Conservation (phyloP, 2,888 invertebrate species). For the Dyspetes luteomarginatus region DNA sequence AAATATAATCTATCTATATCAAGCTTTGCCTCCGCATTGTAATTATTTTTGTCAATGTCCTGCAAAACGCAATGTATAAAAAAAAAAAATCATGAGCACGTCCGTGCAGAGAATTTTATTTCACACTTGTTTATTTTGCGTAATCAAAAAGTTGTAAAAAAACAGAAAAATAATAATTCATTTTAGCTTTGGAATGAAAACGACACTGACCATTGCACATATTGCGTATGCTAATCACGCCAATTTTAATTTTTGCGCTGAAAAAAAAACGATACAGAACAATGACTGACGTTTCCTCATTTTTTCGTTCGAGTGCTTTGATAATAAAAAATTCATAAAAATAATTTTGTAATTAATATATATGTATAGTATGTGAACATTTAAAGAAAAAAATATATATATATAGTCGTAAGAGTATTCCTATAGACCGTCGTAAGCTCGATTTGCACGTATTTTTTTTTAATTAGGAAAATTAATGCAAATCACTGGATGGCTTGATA, state of each 20-base stretch:
- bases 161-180: too few relatives aligned
- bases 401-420: constrained; percentile 57
- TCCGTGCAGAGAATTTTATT: background rate
- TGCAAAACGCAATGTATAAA: constrained; percentile 38
- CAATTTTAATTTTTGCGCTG: constrained; percentile 3
- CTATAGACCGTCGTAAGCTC: constrained; percentile 43
- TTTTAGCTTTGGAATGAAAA: too few relatives aligned
- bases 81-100: background rate
- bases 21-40: constrained; percentile 20
- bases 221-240: constrained; percentile 3
- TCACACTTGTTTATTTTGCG: background rate
- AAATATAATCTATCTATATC: constrained; percentile 10
- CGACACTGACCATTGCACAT: background rate
- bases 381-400: constrained; percentile 40
- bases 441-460: constrained; percentile 24
- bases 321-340: constrained; percentile 62
- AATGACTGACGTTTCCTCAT: constrained; percentile 53
- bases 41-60: constrained; percentile 40
- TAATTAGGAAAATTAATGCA: background rate
- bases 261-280: constrained; percentile 7
- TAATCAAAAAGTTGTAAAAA: too few relatives aligned
- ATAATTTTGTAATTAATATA: constrained; percentile 64
- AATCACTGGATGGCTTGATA: background rate
- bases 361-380: constrained; percentile 60
- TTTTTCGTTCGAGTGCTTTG: constrained; percentile 65